phyloP scores from a whole-genome alignment of 2,113 vertebrate genomes.

The Rhombomys opimus region DNA sequence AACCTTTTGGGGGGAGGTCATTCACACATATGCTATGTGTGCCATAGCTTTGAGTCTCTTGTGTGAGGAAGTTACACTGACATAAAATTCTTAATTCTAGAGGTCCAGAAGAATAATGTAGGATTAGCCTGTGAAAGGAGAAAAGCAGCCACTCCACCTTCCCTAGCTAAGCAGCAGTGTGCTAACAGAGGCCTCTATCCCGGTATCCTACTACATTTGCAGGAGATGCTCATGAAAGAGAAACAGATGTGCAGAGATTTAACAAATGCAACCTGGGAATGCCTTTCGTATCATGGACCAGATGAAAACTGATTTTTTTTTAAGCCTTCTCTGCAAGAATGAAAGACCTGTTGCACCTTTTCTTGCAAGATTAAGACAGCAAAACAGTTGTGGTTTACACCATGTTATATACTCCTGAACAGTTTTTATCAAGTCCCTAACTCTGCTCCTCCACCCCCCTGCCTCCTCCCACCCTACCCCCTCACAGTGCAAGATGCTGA shows the following conservation, averaged over 20 bases:
- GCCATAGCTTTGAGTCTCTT: not conserved
- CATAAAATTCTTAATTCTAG: not conserved
- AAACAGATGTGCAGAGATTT: not conserved
- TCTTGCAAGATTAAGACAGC: constrained; percentile 42
- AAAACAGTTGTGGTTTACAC: constrained; percentile 16
- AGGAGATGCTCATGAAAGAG: constrained; percentile 24
- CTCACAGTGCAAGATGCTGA: not conserved
- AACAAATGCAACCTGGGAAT: not conserved
- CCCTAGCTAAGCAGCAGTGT: not conserved
- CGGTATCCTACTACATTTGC: not conserved
- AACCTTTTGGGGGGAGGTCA: not conserved
- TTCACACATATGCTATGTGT: not conserved
- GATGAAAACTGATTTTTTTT: not conserved
- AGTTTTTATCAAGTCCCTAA: not conserved
- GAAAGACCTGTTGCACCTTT: constrained; percentile 2
- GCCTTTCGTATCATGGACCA: not conserved
- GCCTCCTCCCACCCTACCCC: not conserved
- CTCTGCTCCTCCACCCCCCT: not conserved
- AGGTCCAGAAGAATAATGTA: not conserved
- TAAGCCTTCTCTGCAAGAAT: not conserved
- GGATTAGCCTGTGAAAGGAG: not conserved
- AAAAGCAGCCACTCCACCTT: not conserved
- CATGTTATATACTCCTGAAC: not conserved
- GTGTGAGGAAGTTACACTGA: not conserved
- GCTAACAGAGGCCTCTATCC: not conserved